phyloP scores from a whole-genome alignment of 2,113 vertebrate species.

The Eclectus roratus region DNA sequence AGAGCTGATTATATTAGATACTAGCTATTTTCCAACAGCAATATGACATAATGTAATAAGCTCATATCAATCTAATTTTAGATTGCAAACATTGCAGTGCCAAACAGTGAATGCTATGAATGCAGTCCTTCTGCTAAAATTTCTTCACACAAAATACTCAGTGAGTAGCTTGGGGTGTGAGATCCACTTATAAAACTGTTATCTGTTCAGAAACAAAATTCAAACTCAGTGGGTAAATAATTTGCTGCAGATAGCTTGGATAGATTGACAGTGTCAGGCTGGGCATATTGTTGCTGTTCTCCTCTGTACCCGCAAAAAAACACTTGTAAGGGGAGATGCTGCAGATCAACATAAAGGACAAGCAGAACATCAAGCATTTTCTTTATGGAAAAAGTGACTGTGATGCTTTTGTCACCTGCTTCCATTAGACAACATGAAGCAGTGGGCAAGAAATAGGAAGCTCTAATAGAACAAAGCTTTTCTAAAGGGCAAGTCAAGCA shows the following conservation, averaged over 20 bases:
- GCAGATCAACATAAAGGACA: background rate
- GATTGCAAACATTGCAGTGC: background rate
- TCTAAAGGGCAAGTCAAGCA: constrained; percentile 66
- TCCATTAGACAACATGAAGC: background rate
- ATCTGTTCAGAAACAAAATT: background rate
- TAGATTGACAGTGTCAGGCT: background rate
- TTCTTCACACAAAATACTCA: background rate
- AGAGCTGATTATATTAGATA: background rate
- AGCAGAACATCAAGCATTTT: background rate
- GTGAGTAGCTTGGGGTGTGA: background rate
- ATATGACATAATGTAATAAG: background rate
- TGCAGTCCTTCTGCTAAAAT: background rate
- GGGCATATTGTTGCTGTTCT: background rate
- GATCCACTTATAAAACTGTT: background rate
- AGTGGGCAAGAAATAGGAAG: background rate
- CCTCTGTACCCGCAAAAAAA: background rate
- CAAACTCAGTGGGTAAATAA: background rate
- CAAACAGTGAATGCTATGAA: background rate
- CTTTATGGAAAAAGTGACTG: background rate
- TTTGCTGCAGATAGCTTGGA: background rate
- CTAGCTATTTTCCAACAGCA: background rate
- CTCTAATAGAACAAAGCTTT: constrained; percentile 43
- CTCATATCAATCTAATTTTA: background rate
- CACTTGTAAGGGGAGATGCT: background rate
- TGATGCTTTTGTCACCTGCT: constrained; percentile 34